Conservation (phyloP, 2,113 vertebrate genomes). For the Syngnathus typhle region DNA sequence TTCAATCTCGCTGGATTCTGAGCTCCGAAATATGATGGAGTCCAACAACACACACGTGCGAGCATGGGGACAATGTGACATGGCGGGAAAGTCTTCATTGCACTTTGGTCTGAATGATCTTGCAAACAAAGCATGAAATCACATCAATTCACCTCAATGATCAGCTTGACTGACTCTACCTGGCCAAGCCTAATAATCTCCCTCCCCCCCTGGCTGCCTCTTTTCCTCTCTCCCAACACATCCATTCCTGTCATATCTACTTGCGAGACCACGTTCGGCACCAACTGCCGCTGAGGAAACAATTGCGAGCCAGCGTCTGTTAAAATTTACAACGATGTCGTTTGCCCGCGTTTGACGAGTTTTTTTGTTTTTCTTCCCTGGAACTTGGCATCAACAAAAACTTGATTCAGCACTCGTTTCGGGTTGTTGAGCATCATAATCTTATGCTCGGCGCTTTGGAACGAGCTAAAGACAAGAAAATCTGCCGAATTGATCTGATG, state of each 20-base stretch:
- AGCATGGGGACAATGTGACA: constrained; percentile 72
- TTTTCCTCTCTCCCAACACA: constrained; percentile 21
- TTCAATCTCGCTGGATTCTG: constrained; percentile 73
- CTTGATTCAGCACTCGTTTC: not conserved
- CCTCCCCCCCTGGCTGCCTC: constrained; percentile 52
- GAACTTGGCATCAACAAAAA: not conserved
- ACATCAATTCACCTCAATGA: constrained; percentile 81
- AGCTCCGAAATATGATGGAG: constrained; percentile 76
- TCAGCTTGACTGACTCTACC: constrained; percentile 78
- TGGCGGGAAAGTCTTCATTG: constrained; percentile 76
- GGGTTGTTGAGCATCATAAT: not conserved
- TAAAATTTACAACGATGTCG: not conserved
- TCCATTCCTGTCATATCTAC: constrained; percentile 35
- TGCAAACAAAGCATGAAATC: constrained; percentile 84
- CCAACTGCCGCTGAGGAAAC: not conserved
- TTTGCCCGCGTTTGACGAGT: not conserved
- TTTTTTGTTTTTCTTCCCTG: not conserved
- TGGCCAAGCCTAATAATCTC: constrained; percentile 76
- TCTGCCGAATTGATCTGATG: not conserved
- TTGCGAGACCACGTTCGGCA: constrained; percentile 18
- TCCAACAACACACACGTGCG: constrained; percentile 27
- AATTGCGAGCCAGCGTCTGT: constrained; percentile 39
- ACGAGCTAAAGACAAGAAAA: not conserved
- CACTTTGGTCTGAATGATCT: constrained; percentile 77
- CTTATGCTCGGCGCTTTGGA: not conserved